These are phyloP conservation scores for Achroia grisella DNA, from an alignment of 1,140 invertebrate species.

Conservation along the genomic window DNA sequence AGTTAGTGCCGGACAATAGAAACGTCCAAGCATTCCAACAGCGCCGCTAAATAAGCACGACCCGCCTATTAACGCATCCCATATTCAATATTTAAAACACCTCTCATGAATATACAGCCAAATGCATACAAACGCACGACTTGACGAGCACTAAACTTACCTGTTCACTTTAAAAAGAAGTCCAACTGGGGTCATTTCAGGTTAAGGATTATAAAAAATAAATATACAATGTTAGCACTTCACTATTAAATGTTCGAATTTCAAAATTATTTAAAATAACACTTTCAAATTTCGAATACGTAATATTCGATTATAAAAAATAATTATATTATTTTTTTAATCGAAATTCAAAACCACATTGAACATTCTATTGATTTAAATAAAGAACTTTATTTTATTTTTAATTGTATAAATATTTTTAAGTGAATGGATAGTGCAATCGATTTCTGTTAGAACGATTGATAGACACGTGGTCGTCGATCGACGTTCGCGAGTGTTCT, in stretches of 20 bases:
- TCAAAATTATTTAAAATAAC: slow-evolving; percentile 4
- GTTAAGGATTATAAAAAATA: slow-evolving; percentile 8
- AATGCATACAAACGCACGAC: neutral
- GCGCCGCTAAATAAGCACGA: slow-evolving; percentile 10
- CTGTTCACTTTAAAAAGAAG: slow-evolving; percentile 72
- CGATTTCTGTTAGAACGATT: slow-evolving; percentile 22
- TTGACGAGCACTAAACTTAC: slow-evolving; percentile 36
- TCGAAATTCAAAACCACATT: neutral
- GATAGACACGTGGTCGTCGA: slow-evolving; percentile 33
- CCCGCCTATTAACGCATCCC: slow-evolving; percentile 18
- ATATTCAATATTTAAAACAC: slow-evolving; percentile 27
- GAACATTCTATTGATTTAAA: no score
- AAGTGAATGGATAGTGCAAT: slow-evolving; percentile 18
- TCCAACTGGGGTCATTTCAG: slow-evolving; percentile 66
- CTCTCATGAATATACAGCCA: slow-evolving; percentile 9
- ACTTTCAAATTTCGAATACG: slow-evolving; percentile 8
- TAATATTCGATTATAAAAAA: slow-evolving; percentile 6
- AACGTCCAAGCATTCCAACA: slow-evolving; percentile 8
- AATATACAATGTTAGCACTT: slow-evolving; percentile 26
- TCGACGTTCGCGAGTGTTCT: slow-evolving; percentile 49
- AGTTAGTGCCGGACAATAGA: slow-evolving; percentile 8
- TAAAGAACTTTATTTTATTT: neutral
- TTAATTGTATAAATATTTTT: neutral
- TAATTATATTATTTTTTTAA: neutral
- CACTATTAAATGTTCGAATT: slow-evolving; percentile 6